These are phyloP conservation scores for Allacma fusca DNA, from an alignment of 2,888 invertebrate species.

Conservation along the genomic window DNA sequence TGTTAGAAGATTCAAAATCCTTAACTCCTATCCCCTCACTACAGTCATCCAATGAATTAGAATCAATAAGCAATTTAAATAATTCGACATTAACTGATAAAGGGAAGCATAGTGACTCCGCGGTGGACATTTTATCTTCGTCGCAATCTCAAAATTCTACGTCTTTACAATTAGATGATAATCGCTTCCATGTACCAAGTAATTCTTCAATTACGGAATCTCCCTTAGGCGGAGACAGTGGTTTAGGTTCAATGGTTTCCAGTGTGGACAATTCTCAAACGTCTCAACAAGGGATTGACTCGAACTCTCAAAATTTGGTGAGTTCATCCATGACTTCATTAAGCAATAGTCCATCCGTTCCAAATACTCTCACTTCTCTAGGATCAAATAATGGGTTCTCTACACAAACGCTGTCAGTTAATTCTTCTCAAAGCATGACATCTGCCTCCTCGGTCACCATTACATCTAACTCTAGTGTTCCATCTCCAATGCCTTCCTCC, in stretches of 20 bases:
- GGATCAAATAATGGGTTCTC: conserved; percentile 34
- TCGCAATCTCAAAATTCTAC: conserved; percentile 31
- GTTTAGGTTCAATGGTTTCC: conserved; percentile 44
- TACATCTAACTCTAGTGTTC: conserved; percentile 23
- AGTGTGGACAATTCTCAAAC: conserved; percentile 45
- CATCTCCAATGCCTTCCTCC: conserved; percentile 36
- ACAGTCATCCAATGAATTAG: conserved; percentile 41
- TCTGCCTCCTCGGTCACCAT: conserved; percentile 57
- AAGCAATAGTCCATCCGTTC: conserved; percentile 46
- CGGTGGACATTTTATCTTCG: conserved; percentile 23
- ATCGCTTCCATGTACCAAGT: conserved; percentile 41
- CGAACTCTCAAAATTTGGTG: conserved; percentile 28
- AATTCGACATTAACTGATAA: conserved; percentile 32
- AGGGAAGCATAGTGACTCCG: conserved; percentile 36
- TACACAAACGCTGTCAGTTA: conserved; percentile 33
- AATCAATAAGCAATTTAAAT: conserved; percentile 39
- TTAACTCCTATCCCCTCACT: conserved; percentile 30
- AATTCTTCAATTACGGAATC: conserved; percentile 42
- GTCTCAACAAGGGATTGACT: conserved; percentile 41
- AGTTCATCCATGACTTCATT: conserved; percentile 41
- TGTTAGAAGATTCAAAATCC: conserved; percentile 37
- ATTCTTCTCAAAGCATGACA: conserved; percentile 54
- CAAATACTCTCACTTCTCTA: conserved; percentile 39
- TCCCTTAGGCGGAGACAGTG: conserved; percentile 42
- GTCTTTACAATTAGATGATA: conserved; percentile 33